phyloP scores from a whole-genome alignment of 2,888 invertebrate genomes.

The Toxonevra muliebris region DNA sequence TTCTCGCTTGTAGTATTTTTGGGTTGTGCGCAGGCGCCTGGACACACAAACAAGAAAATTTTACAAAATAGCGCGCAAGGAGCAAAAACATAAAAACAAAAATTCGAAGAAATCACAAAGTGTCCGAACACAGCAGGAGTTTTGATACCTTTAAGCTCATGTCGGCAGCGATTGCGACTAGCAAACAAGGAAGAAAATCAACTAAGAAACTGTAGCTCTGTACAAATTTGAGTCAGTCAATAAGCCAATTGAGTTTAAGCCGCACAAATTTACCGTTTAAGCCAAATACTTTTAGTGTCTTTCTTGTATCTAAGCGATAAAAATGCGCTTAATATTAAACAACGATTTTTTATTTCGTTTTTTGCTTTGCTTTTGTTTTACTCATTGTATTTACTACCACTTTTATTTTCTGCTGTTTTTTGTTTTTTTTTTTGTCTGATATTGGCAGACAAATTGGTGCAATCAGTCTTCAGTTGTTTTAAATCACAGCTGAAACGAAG shows the following conservation, averaged over 20 bases:
- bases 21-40: too few relatives aligned
- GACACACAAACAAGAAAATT: too few relatives aligned
- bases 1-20: too few relatives aligned
- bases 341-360: constrained; percentile 21
- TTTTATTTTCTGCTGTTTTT: not conserved
- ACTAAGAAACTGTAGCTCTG: not conserved
- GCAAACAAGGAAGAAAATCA: constrained; percentile 28
- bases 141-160: constrained; percentile 39
- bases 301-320: constrained; percentile 24
- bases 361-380: constrained; percentile 8
- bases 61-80: too few relatives aligned
- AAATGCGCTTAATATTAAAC: constrained; percentile 27
- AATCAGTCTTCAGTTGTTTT: constrained; percentile 49
- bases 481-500: constrained; percentile 15
- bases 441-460: constrained; percentile 55
- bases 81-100: too few relatives aligned
- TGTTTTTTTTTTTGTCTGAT: constrained; percentile 18
- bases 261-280: constrained; percentile 10
- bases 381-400: not conserved
- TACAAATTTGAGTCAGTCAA: not conserved
- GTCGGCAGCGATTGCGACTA: constrained; percentile 13
- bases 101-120: constrained; percentile 33
- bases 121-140: constrained; percentile 46
- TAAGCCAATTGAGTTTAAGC: not conserved
- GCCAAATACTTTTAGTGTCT: constrained; percentile 15